Conservation (phyloP, 2,888 invertebrate genomes). For the Euplexia lucipara region DNA sequence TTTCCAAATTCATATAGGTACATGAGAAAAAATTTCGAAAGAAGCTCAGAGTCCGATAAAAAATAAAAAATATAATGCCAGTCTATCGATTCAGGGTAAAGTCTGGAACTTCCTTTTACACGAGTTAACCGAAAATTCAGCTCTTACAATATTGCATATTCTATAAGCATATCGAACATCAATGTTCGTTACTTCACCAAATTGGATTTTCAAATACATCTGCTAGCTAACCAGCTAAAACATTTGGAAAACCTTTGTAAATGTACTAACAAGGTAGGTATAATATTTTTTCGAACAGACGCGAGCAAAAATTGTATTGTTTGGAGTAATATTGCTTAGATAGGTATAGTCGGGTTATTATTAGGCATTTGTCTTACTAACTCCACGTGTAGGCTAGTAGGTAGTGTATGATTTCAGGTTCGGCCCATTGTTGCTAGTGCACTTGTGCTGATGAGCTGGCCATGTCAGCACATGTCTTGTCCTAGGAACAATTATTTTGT, state of each 20-base stretch:
- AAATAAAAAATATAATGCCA: too few relatives aligned
- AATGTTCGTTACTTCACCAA: slow-evolving; percentile 10
- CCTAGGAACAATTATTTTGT: slow-evolving; percentile 17
- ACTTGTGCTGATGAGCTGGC: slow-evolving; percentile 25
- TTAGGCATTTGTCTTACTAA: slow-evolving; percentile 68
- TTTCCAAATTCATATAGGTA: too few relatives aligned
- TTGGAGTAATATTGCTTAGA: slow-evolving; percentile 37
- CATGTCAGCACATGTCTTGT: slow-evolving; percentile 23
- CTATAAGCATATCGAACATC: not conserved
- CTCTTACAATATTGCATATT: slow-evolving; percentile 13
- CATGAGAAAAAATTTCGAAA: too few relatives aligned
- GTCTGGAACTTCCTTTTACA: too few relatives aligned
- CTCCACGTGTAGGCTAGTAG: slow-evolving; percentile 73
- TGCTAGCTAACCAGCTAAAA: not conserved
- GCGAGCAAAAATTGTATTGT: slow-evolving; percentile 39
- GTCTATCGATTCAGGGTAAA: too few relatives aligned
- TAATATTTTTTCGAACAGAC: slow-evolving; percentile 10
- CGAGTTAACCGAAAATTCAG: not conserved
- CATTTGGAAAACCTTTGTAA: too few relatives aligned
- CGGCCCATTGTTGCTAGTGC: slow-evolving; percentile 58
- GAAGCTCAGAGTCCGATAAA: too few relatives aligned
- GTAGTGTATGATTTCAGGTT: slow-evolving; percentile 73
- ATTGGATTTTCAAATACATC: slow-evolving; percentile 1
- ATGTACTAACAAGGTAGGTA: not conserved
- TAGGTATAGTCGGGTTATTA: slow-evolving; percentile 57